Evolutionary conservation across 2,797 vertebrate species (phyloP).

Genomic region (Danionella dracula): DNA sequence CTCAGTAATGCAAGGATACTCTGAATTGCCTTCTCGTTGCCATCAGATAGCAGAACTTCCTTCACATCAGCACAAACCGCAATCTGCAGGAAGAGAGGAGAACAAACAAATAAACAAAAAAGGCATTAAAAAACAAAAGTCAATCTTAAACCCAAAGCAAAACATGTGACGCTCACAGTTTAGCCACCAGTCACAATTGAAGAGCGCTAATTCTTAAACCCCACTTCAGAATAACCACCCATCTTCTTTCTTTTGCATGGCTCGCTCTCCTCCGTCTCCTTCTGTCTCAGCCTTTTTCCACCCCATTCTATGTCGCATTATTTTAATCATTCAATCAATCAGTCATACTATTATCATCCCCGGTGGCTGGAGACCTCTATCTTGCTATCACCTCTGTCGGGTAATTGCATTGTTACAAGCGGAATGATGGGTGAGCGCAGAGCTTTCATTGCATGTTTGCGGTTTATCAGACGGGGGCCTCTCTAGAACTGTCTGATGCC

Average conservation of each 20-base stretch:
- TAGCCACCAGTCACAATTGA: conserved; percentile 50
- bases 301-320: conserved; percentile 99
- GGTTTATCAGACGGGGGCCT: conserved; percentile 99
- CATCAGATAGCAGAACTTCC: conserved; percentile 99
- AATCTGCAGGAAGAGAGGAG: conserved; percentile 73
- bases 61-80: conserved; percentile 98
- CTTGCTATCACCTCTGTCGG: conserved; percentile 99
- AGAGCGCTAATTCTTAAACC: conserved; percentile 46
- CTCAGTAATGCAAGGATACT: conserved; percentile 86
- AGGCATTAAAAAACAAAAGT: conserved; percentile 42
- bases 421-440: conserved; percentile 99
- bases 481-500: conserved; percentile 98
- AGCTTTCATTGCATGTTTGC: conserved; percentile 99
- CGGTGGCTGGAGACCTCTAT: conserved; percentile 98
- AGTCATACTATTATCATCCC: conserved; percentile 99
- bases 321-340: conserved; percentile 99
- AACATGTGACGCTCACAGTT: conserved; percentile 4
- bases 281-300: conserved; percentile 66
- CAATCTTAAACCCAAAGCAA: conserved; percentile 27
- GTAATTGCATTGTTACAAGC: conserved; percentile 99
- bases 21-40: conserved; percentile 99
- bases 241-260: conserved; percentile 69
- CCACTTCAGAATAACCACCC: conserved; percentile 37
- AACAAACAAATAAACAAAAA: conserved; percentile 50
- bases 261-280: conserved; percentile 63